These are phyloP conservation scores for Propithecus deckenii DNA, from an alignment of 2,797 vertebrate species.

Conservation along the genomic window DNA sequence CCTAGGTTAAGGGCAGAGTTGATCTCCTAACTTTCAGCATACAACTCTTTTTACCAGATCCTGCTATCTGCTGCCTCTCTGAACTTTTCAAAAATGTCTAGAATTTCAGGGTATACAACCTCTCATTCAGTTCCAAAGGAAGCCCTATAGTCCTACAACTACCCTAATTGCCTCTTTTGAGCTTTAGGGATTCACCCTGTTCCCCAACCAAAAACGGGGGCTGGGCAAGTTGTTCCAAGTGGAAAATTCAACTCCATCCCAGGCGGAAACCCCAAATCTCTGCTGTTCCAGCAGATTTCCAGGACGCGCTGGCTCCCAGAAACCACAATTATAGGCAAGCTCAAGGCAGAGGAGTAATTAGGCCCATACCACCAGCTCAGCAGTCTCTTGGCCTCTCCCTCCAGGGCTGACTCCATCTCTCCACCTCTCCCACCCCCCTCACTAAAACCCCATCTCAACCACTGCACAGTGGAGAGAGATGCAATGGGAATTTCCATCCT, in stretches of 20 bases:
- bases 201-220: slow-evolving; percentile 33
- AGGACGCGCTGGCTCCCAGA: slow-evolving; percentile 67
- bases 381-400: slow-evolving; percentile 67
- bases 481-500: slow-evolving; percentile 58
- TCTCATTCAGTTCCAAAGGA: not conserved
- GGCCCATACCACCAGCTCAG: slow-evolving; percentile 78
- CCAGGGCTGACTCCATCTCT: slow-evolving; percentile 50
- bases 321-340: slow-evolving; percentile 83
- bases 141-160: not conserved
- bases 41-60: not conserved
- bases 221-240: slow-evolving; percentile 64
- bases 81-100: not conserved
- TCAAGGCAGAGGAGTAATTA: slow-evolving; percentile 75
- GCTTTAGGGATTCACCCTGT: not conserved
- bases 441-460: slow-evolving; percentile 11
- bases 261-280: slow-evolving; percentile 46
- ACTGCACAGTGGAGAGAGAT: not conserved
- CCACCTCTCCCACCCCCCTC: not conserved
- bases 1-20: not conserved
- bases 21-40: not conserved
- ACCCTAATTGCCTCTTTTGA: slow-evolving; percentile 24
- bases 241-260: slow-evolving; percentile 52
- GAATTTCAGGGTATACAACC: not conserved
- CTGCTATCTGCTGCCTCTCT: not conserved
- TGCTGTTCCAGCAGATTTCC: slow-evolving; percentile 68